Base-by-base conservation (phyloP, 2,888 invertebrate genomes). In the Cremastobaeus sp. region DNA sequence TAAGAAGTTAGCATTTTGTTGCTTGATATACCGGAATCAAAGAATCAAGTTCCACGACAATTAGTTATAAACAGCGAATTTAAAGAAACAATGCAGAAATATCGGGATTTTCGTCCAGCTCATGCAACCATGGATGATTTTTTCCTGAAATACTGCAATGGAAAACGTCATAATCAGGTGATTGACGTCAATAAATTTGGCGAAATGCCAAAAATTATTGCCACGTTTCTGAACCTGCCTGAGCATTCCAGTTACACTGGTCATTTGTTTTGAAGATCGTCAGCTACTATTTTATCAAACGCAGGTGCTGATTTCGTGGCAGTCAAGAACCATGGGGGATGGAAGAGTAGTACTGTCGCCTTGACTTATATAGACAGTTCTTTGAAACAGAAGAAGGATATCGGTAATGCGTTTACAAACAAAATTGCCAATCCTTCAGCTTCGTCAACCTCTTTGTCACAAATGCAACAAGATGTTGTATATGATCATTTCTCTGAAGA, bases 101-200 rank as follows among this genome's bases (percentile, higher is more conserved):
- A 69, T 28, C 4, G 8, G 5, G 15, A 11, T 21, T 32, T 71
- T 21, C 64, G 71, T 50, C 57, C 64, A 11, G 2, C 12, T 34
- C 37, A 54, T 12, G 35, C 48, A 17, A 37, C 30, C 3, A 25
- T 43, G 15, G 34, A 65, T n/a, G 25, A 70, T 4, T 47, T 50
- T 28, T 73, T 78, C 48, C 8, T 77, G 25, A 66, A 34, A 37
- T 79, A 77, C 57, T 47, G 59, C 8, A 68, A 72, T 20, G 75
- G 78, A n/a, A 72, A 68, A 70, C 78, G 73, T 21, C 66, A 39
- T 5, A 35, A 21, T 18, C 70, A 68, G 47, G 37, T 66, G 5
- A 64, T 76, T 14, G 74, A 77, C 1, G 70, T 72, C 35, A 76
- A 78, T 25, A 76, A 57, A 41, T 74, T 79, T 28, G 70, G 60